Percentiles rank a stretch among this genome's conserved stretches.
These are phyloP conservation scores for Pedicia rivosa DNA, from an alignment of 2,888 invertebrate genomes.

Conservation along the genomic window DNA sequence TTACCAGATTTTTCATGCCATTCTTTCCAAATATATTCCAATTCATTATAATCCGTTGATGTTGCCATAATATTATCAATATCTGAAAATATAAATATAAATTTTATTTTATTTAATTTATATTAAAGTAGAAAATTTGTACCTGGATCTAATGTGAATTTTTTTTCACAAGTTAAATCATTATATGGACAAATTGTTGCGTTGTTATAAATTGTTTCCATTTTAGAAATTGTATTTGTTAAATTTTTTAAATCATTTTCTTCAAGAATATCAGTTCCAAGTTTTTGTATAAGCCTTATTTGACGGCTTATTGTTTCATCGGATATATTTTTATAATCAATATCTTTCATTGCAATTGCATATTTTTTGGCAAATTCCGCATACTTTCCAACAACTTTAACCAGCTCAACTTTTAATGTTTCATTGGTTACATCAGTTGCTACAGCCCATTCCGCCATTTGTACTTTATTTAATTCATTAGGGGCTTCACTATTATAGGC, in stretches of 20 bases:
- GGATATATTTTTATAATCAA: slow-evolving; percentile 23
- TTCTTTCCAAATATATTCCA: slow-evolving; percentile 61
- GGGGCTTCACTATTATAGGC: slow-evolving; percentile 2
- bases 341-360: slow-evolving; percentile 15
- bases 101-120: not conserved
- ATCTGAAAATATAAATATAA: not conserved
- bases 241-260: slow-evolving; percentile 26
- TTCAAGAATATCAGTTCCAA: slow-evolving; percentile 33
- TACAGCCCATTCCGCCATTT: slow-evolving; percentile 7
- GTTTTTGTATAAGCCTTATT: slow-evolving; percentile 28
- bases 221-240: slow-evolving; percentile 13
- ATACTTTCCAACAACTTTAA: slow-evolving; percentile 9
- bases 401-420: slow-evolving; percentile 18
- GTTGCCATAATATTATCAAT: slow-evolving; percentile 41
- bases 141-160: slow-evolving; percentile 15
- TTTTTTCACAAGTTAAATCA: slow-evolving; percentile 15
- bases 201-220: slow-evolving; percentile 23
- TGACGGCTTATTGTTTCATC: slow-evolving; percentile 29
- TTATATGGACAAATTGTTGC: slow-evolving; percentile 22
- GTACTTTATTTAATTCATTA: slow-evolving; percentile 2
- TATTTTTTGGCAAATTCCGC: slow-evolving; percentile 26
- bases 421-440: slow-evolving; percentile 17
- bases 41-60: slow-evolving; percentile 57
- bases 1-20: slow-evolving; percentile 65
- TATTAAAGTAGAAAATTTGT: too few species aligned